Evolutionary conservation across 2,113 vertebrate species (phyloP), one percentile per base, ranked within the genome.

Genomic region (Oenanthe oenanthe): DNA sequence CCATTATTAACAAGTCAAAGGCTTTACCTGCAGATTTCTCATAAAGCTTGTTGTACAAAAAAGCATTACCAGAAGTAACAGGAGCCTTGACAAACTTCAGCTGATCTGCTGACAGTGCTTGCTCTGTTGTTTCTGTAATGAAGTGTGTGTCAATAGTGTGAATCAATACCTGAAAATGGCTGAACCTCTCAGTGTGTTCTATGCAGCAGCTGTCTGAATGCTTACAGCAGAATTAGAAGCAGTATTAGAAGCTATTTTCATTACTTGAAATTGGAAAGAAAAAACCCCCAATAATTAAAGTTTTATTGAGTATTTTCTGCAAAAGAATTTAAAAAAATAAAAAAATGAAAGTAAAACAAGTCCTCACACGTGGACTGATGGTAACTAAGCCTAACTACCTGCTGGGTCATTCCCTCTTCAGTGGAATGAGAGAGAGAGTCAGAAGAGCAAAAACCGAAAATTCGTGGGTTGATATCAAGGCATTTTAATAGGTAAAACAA

Each of bases 381-480:
- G 1, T 84, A 40, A 13, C 20, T 72, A 40, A 67, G 7, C 9
- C 7, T 43, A 47, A 4, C 4, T 5, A 14, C 5, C 2, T 68
- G 1, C 9, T 68, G 22, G 9, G 10, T 77, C 18, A 36, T 4
- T 74, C 6, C 3, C 9, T 73, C 12, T 40, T 60, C 32, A 26
- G 4, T 18, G 13, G 3, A 2, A 7, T 34, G 24, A 45, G 19
- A 38, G 12, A 32, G 17, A 60, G 24, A 61, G 2, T 76, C 48
- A 60, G 21, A 77, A 63, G 11, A 73, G 7, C 15, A 75, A 90
- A 95, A 87, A 7, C 4, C 7, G 4, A 53, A 68, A 91, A 78
- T 7, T 47, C 0, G 0, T 36, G 6, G 6, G 4, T 31, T 36
- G 11, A 56, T 26, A 56, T 47, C 47, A 78, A 47, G 6, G 5